A percentile compares a stretch with the other conserved stretches of the same genome.
phyloP scores from a whole-genome alignment of 2,888 invertebrate genomes.

The Ophion obscuratus region DNA sequence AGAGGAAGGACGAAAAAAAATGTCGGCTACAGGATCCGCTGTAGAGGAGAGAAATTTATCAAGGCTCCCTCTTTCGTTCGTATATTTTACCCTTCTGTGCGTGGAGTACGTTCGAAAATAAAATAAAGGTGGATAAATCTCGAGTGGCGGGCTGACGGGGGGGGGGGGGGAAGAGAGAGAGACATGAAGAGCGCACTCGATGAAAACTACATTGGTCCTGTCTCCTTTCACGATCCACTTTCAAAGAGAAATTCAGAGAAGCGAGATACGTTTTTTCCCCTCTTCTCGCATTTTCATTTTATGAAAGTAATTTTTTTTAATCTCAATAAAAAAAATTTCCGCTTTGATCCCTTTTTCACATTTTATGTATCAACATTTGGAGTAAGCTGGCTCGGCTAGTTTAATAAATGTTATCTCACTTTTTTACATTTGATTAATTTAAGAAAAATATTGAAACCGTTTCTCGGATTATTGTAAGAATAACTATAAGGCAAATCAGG shows the following conservation, averaged over 20 bases:
- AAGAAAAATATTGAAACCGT: too few species aligned
- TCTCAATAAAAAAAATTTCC: background rate
- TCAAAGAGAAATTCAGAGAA: background rate
- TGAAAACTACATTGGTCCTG: slow-evolving; percentile 12
- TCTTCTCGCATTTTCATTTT: background rate
- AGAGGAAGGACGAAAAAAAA: background rate
- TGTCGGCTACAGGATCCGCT: slow-evolving; percentile 31
- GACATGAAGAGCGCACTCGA: background rate
- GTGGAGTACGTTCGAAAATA: slow-evolving; percentile 25
- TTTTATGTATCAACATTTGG: too few species aligned
- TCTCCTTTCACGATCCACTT: slow-evolving; percentile 11
- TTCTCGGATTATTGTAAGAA: too few species aligned
- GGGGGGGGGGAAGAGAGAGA: too few species aligned
- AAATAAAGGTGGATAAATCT: background rate
- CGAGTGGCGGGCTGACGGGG: background rate
- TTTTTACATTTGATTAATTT: too few species aligned
- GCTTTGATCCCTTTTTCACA: background rate
- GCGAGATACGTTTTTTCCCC: background rate
- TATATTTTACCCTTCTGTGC: slow-evolving; percentile 39
- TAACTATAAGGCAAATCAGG: too few species aligned
- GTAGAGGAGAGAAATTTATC: slow-evolving; percentile 47
- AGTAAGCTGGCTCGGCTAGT: too few species aligned
- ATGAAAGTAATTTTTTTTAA: background rate
- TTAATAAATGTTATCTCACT: too few species aligned
- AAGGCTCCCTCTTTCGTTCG: slow-evolving; percentile 54